These are phyloP conservation scores for Rhopalosiphum nymphaeae DNA, from an alignment of 2,888 invertebrate genomes.

Conservation along the genomic window DNA sequence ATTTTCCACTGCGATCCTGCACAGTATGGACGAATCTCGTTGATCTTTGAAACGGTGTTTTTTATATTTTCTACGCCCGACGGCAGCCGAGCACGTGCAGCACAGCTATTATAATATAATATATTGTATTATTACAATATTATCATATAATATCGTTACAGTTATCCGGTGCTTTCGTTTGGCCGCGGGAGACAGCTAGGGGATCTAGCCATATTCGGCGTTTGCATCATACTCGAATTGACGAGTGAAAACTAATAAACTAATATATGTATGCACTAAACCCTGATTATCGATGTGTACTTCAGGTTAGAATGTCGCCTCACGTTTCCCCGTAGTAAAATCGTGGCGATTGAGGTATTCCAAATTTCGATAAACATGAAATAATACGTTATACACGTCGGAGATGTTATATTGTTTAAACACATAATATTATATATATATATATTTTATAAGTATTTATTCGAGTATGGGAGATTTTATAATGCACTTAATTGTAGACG, in stretches of 20 bases:
- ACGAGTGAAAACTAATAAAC: not conserved
- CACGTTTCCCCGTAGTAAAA: conserved; percentile 11
- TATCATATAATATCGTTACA: not conserved
- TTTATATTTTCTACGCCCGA: not conserved
- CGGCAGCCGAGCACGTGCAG: not conserved
- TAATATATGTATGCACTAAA: not conserved
- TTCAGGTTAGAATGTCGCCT: not conserved
- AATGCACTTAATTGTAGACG: not conserved
- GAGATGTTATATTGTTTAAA: not conserved
- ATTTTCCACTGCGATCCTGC: not conserved
- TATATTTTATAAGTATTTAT: not conserved
- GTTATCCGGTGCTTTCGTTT: conserved; percentile 16
- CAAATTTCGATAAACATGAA: conserved; percentile 2
- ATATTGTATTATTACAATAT: not conserved
- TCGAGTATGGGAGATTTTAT: not conserved
- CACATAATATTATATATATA: not conserved
- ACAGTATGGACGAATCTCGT: not conserved
- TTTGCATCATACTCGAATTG: not conserved
- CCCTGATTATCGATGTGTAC: not conserved
- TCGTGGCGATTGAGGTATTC: not conserved
- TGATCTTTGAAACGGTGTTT: not conserved
- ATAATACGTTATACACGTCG: not conserved
- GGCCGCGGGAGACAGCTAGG: not conserved
- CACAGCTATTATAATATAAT: not conserved
- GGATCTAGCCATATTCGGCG: not conserved